Conservation (phyloP, 2,797 vertebrate genomes). For the Tokudaia muenninki region DNA sequence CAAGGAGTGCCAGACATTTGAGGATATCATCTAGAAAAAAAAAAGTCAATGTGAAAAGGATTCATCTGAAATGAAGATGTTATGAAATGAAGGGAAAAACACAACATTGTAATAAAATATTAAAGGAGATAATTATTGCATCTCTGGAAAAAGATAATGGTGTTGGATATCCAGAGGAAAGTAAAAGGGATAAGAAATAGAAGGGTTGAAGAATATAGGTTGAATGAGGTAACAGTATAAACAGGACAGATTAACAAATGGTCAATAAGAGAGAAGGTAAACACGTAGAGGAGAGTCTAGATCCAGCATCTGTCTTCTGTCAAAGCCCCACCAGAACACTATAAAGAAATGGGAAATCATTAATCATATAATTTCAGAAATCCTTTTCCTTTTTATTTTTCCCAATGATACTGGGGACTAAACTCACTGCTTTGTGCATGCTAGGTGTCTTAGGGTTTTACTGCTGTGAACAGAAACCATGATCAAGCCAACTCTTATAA, state of each 20-base stretch:
- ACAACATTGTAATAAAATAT: neutral
- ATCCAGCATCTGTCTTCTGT: neutral
- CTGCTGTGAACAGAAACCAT: no score
- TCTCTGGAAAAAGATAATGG: neutral
- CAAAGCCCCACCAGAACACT: neutral
- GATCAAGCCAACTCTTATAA: no score
- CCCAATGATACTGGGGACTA: neutral
- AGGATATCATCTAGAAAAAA: neutral
- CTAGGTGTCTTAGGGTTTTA: no score
- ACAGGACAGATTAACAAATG: neutral
- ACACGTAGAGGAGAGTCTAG: neutral
- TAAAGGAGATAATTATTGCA: neutral
- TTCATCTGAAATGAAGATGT: constrained; percentile 16
- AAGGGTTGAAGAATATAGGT: neutral
- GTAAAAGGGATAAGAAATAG: neutral
- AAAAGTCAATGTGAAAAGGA: neutral
- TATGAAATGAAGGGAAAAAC: constrained; percentile 25
- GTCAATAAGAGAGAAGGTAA: neutral
- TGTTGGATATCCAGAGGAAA: neutral
- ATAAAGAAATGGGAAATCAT: neutral
- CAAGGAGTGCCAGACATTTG: neutral
- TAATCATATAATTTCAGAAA: neutral
- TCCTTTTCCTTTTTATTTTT: neutral
- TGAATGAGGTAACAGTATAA: neutral
- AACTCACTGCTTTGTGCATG: neutral